phyloP scores from a whole-genome alignment of 1,140 invertebrate genomes.

The Telenomus remus region DNA sequence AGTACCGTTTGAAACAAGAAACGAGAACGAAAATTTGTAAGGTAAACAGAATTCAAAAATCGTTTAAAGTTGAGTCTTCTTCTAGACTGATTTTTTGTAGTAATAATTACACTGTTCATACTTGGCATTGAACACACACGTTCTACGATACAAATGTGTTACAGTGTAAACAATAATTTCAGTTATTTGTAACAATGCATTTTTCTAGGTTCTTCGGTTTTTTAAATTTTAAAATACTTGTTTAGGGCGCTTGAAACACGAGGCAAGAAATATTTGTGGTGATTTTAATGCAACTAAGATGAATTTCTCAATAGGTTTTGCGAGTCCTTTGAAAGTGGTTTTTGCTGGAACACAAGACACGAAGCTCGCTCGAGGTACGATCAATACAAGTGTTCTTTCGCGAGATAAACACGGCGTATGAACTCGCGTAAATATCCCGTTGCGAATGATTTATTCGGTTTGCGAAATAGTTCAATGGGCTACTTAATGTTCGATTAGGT shows the following conservation, averaged over 20 bases:
- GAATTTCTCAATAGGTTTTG: constrained; percentile 26
- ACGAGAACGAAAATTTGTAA: constrained; percentile 23
- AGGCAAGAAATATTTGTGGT: background rate
- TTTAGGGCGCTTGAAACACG: background rate
- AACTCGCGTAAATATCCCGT: constrained; percentile 34
- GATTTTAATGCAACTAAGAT: constrained; percentile 34
- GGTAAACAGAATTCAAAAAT: constrained; percentile 8
- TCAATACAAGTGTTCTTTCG: constrained; percentile 47
- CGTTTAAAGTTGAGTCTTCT: too few relatives aligned
- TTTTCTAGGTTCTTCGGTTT: background rate
- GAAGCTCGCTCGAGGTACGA: constrained; percentile 36
- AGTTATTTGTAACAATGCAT: too few relatives aligned
- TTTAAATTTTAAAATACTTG: background rate
- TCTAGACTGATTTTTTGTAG: too few relatives aligned
- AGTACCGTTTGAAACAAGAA: constrained; percentile 28
- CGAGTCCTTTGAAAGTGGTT: constrained; percentile 27
- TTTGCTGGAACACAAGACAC: constrained; percentile 32
- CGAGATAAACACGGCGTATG: constrained; percentile 38
- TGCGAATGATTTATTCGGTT: constrained; percentile 32
- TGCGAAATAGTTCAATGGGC: constrained; percentile 16
- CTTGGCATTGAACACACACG: too few relatives aligned
- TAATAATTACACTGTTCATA: too few relatives aligned
- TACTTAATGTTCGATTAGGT: constrained; percentile 19
- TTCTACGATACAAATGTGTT: too few relatives aligned
- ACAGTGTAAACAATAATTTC: too few relatives aligned